These are phyloP conservation scores for Tetragnatha versicolor DNA, from an alignment of 1,140 invertebrate genomes.

Conservation along the genomic window DNA sequence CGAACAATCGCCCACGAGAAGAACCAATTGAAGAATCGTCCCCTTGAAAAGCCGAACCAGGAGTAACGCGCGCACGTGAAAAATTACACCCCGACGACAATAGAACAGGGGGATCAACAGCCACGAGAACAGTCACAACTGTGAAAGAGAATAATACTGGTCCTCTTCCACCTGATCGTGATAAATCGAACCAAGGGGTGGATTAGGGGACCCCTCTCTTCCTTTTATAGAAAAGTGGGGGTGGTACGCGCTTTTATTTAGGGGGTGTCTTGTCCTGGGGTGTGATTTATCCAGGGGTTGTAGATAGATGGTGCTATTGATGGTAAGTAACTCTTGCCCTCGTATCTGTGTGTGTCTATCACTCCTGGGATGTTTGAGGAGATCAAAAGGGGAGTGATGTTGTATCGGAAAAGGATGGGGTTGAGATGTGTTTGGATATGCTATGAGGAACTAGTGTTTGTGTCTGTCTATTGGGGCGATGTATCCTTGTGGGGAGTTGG, in stretches of 20 bases:
- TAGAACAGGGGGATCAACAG: conserved; percentile 26
- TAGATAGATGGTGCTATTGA: conserved; percentile 5
- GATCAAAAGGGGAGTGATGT: too few species aligned
- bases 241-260: conserved; percentile 7
- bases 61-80: conserved; percentile 6
- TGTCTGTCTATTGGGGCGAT: too few species aligned
- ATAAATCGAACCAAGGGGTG: conserved; percentile 38
- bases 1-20: neutral
- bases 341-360: neutral
- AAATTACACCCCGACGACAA: conserved; percentile 34
- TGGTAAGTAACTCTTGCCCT: conserved; percentile 11
- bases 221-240: conserved; percentile 1
- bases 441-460: too few species aligned
- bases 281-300: conserved; percentile 26
- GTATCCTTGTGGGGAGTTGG: too few species aligned
- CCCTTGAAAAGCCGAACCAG: neutral
- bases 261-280: conserved; percentile 33
- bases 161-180: conserved; percentile 43
- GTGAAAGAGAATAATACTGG: conserved; percentile 36
- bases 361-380: too few species aligned
- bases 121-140: neutral
- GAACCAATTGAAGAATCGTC: neutral
- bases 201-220: neutral
- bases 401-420: too few species aligned
- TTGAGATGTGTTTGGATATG: too few species aligned